Conservation (phyloP, 1,140 invertebrate genomes). For the Cotesia glomerata region DNA sequence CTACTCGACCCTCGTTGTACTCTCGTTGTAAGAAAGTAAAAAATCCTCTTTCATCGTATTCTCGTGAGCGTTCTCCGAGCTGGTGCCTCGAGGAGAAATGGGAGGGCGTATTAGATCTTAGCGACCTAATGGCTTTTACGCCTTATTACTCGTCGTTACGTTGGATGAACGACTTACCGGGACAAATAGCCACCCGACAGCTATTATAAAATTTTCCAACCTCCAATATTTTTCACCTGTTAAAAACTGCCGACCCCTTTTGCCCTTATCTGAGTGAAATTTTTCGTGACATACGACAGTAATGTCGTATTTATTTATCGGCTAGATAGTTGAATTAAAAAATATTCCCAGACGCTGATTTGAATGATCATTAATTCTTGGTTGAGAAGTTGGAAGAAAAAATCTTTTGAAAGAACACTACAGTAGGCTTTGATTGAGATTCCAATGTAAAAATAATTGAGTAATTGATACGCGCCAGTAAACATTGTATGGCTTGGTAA, state of each 20-base stretch:
- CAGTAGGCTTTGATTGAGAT: background rate
- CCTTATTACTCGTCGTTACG: conserved; percentile 43
- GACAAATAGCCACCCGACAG: conserved; percentile 15
- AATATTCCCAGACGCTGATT: background rate
- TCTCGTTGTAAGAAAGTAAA: background rate
- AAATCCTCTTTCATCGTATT: conserved; percentile 4
- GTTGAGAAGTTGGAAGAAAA: too few relatives aligned
- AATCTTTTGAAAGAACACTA: too few relatives aligned
- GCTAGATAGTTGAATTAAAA: too few relatives aligned
- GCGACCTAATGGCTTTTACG: conserved; percentile 43
- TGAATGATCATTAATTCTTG: background rate
- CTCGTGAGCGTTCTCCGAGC: background rate
- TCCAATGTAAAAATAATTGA: background rate
- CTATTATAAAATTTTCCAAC: conserved; percentile 5
- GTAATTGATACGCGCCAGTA: background rate
- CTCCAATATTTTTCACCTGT: background rate
- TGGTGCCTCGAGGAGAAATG: background rate
- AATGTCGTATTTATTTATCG: background rate
- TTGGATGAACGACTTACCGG: conserved; percentile 6
- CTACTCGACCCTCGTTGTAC: background rate
- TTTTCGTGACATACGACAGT: background rate
- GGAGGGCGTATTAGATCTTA: conserved; percentile 18
- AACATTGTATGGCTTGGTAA: background rate
- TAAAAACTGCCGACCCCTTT: background rate
- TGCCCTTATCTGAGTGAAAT: too few relatives aligned